These are phyloP conservation scores for Chironomus tepperi DNA, from an alignment of 1,140 invertebrate species.

Conservation along the genomic window DNA sequence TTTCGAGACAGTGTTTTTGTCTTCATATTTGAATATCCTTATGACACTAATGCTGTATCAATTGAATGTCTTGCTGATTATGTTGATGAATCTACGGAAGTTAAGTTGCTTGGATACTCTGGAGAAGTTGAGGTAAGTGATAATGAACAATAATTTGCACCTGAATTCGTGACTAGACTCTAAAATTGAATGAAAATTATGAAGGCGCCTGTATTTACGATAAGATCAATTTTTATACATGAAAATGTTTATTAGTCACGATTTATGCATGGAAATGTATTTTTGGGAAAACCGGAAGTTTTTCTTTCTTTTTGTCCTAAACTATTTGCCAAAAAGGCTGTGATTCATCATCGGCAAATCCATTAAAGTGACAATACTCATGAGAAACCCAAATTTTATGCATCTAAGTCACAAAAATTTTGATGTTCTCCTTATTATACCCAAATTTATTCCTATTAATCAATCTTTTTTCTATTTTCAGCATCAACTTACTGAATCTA, in stretches of 20 bases:
- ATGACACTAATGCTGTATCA: slow-evolving; percentile 34
- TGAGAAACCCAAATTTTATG: too few relatives aligned
- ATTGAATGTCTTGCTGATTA: slow-evolving; percentile 34
- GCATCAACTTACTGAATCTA: slow-evolving; percentile 29
- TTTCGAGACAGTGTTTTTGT: slow-evolving; percentile 31
- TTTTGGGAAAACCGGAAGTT: too few relatives aligned
- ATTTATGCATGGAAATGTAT: too few relatives aligned
- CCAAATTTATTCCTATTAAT: neutral
- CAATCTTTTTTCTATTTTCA: slow-evolving; percentile 26
- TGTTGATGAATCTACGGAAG: slow-evolving; percentile 28
- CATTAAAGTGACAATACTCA: too few relatives aligned
- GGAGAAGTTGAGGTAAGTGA: slow-evolving; percentile 27
- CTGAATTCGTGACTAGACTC: neutral
- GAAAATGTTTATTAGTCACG: too few relatives aligned
- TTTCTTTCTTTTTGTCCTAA: too few relatives aligned
- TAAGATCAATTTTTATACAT: too few relatives aligned
- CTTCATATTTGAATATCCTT: slow-evolving; percentile 38
- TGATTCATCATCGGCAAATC: too few relatives aligned
- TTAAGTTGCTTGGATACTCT: slow-evolving; percentile 30
- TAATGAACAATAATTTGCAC: slow-evolving; percentile 27
- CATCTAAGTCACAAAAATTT: too few relatives aligned
- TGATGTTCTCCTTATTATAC: too few relatives aligned
- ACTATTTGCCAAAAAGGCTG: too few relatives aligned
- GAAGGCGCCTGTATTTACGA: slow-evolving; percentile 25
- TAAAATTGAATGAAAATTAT: slow-evolving; percentile 32